Evolutionary conservation across 2,113 vertebrate genomes (phyloP).

Genomic region (Coracopsis vasa): DNA sequence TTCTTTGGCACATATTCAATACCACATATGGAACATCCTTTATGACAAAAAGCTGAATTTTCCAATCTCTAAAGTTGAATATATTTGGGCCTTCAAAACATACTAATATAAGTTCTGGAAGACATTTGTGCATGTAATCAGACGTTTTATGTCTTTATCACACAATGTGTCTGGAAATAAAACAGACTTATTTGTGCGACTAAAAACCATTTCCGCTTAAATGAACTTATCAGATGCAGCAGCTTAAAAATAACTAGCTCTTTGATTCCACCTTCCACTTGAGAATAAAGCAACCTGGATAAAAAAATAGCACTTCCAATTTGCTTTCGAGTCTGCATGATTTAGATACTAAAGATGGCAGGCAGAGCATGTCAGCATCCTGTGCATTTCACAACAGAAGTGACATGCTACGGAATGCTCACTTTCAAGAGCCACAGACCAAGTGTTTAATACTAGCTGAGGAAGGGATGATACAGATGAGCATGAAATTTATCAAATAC

Average conservation of each 20-base stretch:
- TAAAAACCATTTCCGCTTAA: constrained; percentile 56
- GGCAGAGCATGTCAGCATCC: background rate
- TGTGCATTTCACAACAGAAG: background rate
- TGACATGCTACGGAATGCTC: background rate
- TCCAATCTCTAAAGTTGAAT: background rate
- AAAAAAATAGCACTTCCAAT: constrained; percentile 48
- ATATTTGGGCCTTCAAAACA: constrained; percentile 12
- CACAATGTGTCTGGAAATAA: constrained; percentile 59
- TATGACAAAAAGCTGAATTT: constrained; percentile 42
- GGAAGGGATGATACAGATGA: background rate
- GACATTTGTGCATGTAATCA: constrained; percentile 22
- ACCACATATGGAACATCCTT: background rate
- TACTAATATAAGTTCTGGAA: constrained; percentile 8
- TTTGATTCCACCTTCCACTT: constrained; percentile 48
- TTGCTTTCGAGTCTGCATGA: constrained; percentile 38
- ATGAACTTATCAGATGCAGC: constrained; percentile 56
- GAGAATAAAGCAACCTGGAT: constrained; percentile 49
- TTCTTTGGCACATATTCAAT: background rate
- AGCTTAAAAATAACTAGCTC: constrained; percentile 65
- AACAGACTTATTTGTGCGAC: constrained; percentile 21
- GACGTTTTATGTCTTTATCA: constrained; percentile 30
- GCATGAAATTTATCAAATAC: background rate
- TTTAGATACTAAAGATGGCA: background rate
- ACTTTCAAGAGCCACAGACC: background rate
- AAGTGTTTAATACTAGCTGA: background rate